Base-by-base conservation (phyloP, 2,888 invertebrate genomes). In the Leptopilina drosophilae region DNA sequence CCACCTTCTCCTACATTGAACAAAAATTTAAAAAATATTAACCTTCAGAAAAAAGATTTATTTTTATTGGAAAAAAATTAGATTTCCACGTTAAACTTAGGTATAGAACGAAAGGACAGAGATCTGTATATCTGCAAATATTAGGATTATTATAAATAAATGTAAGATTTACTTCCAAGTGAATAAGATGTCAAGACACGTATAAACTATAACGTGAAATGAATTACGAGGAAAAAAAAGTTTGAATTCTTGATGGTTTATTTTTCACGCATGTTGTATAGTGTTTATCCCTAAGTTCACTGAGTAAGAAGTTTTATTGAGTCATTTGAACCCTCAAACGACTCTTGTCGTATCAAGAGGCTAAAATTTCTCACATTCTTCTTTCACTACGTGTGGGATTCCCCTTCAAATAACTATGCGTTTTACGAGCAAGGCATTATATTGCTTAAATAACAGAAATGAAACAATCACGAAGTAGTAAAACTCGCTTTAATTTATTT, bases 331-430 rank as follows among this genome's bases (percentile, higher is more conserved):
- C 53, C 33, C 73, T 56, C n/a, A 14, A 14, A 33, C 14, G 8
- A n/a, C 56, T 73, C 49, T 14, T 33, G 56, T 56, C 12, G 73
- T 56, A 53, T 26, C n/a, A 73, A 73, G 73, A 56, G 53, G n/a
- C 73, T 73, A 14, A 73, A 73, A 73, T 73, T 33, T 73, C 26
- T n/a, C 46, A 42, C 67, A 56, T 20, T 73, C 33, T 33, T n/a
- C 33, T 64, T 64, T 49, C 49, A 9, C 64, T 14, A 8, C 62
- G 62, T 62, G 56, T 56, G 56, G 33, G 33, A 73, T 49, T 56
- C 26, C 33, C n/a, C 33, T 5, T 53, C n/a, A 73, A 73, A 33
- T 14, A 56, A 5, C 56, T 7, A 40, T 33, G 49, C 33, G 26
- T 69, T 69, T 69, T 53, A 69, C 14, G 69, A 69, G 20, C 20